Conservation (phyloP, 2,113 vertebrate genomes). For the Xenopus borealis region DNA sequence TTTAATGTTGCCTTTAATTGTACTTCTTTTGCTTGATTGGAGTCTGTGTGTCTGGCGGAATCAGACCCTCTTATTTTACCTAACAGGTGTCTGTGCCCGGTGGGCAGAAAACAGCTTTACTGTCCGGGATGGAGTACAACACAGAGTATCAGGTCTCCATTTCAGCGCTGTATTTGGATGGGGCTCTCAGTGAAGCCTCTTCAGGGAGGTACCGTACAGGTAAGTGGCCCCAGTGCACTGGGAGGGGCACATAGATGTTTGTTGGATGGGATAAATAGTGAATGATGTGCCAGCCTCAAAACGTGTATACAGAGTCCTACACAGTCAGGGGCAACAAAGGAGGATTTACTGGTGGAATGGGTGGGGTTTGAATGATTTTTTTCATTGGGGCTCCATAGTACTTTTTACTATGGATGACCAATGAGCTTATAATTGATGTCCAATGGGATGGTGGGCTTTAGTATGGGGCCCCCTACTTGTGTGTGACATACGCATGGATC, state of each 20-base stretch:
- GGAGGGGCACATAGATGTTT: background rate
- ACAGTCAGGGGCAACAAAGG: too few relatives aligned
- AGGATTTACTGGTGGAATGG: too few relatives aligned
- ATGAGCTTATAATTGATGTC: too few relatives aligned
- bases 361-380: too few relatives aligned
- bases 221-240: slow-evolving; percentile 58
- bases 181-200: slow-evolving; percentile 81
- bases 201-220: slow-evolving; percentile 80
- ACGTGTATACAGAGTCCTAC: background rate
- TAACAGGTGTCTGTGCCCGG: slow-evolving; percentile 77
- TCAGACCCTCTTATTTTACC: background rate
- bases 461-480: too few relatives aligned
- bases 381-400: too few relatives aligned
- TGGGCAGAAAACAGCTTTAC: slow-evolving; percentile 62
- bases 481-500: too few relatives aligned
- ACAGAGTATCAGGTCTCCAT: slow-evolving; percentile 86
- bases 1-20: too few relatives aligned
- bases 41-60: too few relatives aligned
- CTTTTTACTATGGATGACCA: too few relatives aligned
- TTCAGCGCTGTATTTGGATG: slow-evolving; percentile 83
- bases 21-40: too few relatives aligned
- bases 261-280: background rate
- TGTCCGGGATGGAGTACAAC: slow-evolving; percentile 77
- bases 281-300: background rate
- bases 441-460: too few relatives aligned